Percentiles rank a stretch among this genome's conserved stretches.
Evolutionary conservation across 2,113 vertebrate genomes (phyloP).

Genomic region (Megaceryle maxima): DNA sequence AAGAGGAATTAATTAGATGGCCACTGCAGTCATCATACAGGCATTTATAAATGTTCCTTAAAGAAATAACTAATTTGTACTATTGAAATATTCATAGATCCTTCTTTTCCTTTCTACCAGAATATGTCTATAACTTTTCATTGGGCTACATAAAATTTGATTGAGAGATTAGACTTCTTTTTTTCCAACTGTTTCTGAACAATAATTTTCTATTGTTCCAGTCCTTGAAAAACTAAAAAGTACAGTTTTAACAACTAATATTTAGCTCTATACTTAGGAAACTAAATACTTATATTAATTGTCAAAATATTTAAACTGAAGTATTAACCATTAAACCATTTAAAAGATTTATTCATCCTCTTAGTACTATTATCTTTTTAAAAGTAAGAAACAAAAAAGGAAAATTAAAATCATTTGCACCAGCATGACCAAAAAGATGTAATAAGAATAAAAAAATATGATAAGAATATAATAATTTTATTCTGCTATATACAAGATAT

Average conservation of each 20-base stretch:
- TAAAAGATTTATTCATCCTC: not conserved
- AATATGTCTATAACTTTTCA: not conserved
- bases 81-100: not conserved
- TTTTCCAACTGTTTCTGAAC: not conserved
- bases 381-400: not conserved
- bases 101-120: not conserved
- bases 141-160: not conserved
- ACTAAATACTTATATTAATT: not conserved
- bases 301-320: conserved; percentile 17
- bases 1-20: no score
- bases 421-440: not conserved
- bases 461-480: no score
- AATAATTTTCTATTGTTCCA: not conserved
- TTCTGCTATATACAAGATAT: no score
- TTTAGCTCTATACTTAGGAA: not conserved
- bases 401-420: not conserved
- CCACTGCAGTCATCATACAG: not conserved
- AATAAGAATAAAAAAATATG: not conserved
- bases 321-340: not conserved
- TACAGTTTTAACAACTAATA: not conserved
- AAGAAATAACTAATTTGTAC: not conserved
- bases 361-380: not conserved
- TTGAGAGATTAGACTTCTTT: not conserved
- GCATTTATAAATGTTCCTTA: not conserved
- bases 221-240: not conserved